Base-by-base conservation (phyloP, 2,797 vertebrate species). In the Sebastes taczanowskii region DNA sequence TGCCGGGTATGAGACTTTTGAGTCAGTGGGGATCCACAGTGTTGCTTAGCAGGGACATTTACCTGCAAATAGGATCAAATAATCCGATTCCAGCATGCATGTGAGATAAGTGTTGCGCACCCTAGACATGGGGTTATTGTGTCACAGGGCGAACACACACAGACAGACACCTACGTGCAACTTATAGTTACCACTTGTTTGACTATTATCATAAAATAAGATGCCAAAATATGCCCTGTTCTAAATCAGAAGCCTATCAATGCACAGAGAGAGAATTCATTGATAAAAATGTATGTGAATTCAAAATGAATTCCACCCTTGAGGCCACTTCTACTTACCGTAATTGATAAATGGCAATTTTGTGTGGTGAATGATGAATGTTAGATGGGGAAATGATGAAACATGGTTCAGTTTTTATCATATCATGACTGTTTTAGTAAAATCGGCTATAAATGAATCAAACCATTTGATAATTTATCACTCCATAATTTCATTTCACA, bases 371-470 rank as follows among this genome's bases (percentile, higher is more conserved):
- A 42, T 1, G 38, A 42, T 42, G 38, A 42, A 16, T 42, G 38
- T 42, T 16, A 42, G 38, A 42, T 1, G 14, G 5, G 3, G 14
- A 42, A 42, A 16, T 16, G 0, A 42, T 42, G 38, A 42, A 16
- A 42, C 38, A 42, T 42, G 38, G 38, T 3, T 42, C 38, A 7
- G 38, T 42, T 42, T 42, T 42, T 16, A 3, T 42, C 38, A 0
- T 0, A 42, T 16, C 14, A 0, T 16, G 38, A 6, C 14, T 42
- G 38, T 42, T 42, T 42, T 42, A 3, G 38, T 42, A 0, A 42
- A 42, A 42, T 42, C 6, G 2, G 38, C 38, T 42, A 3, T 16
- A 42, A 16, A 42, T 42, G 6, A 7, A 42, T 42, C 6, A 42
- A 42, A 42, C 2, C 38, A 42, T 42, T 42, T 42, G 38, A 42